Conservation (phyloP, 2,888 invertebrate species). For the Patella ulyssiponensis region DNA sequence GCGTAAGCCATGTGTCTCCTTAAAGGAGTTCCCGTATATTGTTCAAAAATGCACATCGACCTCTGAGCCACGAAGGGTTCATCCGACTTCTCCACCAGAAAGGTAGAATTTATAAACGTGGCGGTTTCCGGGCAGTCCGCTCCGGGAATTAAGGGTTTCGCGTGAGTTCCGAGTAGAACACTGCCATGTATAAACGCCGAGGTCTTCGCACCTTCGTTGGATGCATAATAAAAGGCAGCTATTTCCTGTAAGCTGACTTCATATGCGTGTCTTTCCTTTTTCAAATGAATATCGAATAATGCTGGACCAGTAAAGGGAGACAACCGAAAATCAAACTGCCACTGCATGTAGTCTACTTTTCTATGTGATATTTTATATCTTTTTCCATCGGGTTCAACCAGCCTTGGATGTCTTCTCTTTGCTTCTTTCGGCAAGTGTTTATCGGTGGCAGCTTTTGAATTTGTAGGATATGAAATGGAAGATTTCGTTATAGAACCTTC, state of each 20-base stretch:
- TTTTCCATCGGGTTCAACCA: slow-evolving; percentile 38
- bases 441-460: slow-evolving; percentile 21
- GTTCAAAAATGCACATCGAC: slow-evolving; percentile 63
- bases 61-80: slow-evolving; percentile 28
- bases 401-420: slow-evolving; percentile 35
- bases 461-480: slow-evolving; percentile 23
- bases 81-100: slow-evolving; percentile 29
- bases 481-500: slow-evolving; percentile 21
- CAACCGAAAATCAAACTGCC: slow-evolving; percentile 43
- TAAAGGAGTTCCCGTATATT: slow-evolving; percentile 56
- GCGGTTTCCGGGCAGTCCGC: slow-evolving; percentile 62
- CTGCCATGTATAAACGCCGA: slow-evolving; percentile 30
- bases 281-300: slow-evolving; percentile 31
- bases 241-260: slow-evolving; percentile 47
- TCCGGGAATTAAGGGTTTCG: slow-evolving; percentile 31
- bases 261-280: slow-evolving; percentile 39
- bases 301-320: slow-evolving; percentile 30
- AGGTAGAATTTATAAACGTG: slow-evolving; percentile 43
- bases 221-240: slow-evolving; percentile 37
- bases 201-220: slow-evolving; percentile 16
- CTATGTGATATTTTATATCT: slow-evolving; percentile 37
- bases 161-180: slow-evolving; percentile 27
- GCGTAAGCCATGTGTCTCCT: slow-evolving; percentile 53
- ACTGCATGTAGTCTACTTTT: slow-evolving; percentile 39
- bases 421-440: slow-evolving; percentile 29